Evolutionary conservation across 2,888 invertebrate species (phyloP).

Genomic region (Uloborus plumipes): DNA sequence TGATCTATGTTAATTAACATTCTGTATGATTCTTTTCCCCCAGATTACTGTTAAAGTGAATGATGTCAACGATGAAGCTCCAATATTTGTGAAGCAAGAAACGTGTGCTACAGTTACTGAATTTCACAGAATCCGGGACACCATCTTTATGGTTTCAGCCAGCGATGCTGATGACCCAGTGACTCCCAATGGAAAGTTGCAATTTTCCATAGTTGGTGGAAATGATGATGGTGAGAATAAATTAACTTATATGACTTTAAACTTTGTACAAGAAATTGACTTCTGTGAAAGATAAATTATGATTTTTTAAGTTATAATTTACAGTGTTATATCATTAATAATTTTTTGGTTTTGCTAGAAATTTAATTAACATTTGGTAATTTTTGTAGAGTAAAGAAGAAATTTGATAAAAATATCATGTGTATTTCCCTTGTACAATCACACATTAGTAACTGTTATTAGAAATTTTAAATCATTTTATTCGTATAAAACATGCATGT

Average conservation of each 20-base stretch:
- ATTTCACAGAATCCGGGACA: slow-evolving; percentile 86
- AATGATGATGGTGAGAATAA: slow-evolving; percentile 78
- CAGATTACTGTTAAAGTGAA: slow-evolving; percentile 76
- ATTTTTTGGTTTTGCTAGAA: no score
- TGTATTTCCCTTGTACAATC: no score
- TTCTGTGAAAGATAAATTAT: no score
- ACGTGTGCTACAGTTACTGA: slow-evolving; percentile 74
- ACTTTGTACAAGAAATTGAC: no score
- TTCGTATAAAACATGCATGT: no score
- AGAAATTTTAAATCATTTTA: no score
- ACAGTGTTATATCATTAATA: no score
- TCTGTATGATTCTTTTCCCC: neutral
- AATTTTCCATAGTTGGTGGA: slow-evolving; percentile 80
- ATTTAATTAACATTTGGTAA: no score
- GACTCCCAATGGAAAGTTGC: slow-evolving; percentile 84
- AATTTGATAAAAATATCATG: no score
- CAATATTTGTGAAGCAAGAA: slow-evolving; percentile 75
- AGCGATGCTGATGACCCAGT: slow-evolving; percentile 86
- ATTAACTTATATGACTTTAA: neutral
- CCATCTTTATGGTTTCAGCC: slow-evolving; percentile 82
- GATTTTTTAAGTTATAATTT: no score
- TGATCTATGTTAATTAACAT: neutral
- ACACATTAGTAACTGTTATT: no score
- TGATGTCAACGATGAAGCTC: slow-evolving; percentile 89
- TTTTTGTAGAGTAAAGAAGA: no score